Evolutionary conservation across 1,140 invertebrate species (phyloP), one percentile per base, ranked within the genome.

Genomic region (Drosophila lini): DNA sequence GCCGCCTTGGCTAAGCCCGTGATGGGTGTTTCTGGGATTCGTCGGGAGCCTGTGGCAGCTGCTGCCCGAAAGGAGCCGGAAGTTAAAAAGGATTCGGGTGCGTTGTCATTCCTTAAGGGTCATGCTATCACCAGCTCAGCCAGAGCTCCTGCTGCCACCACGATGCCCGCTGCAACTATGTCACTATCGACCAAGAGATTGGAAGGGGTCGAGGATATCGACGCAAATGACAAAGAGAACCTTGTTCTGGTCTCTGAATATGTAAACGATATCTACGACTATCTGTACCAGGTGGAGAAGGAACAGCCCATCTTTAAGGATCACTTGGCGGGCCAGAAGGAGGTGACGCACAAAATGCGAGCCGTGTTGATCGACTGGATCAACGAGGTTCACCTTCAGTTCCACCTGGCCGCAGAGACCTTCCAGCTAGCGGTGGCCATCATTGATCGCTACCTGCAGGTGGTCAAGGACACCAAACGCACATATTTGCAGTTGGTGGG

Each of bases 301-400:
- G 92, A 94, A 48, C 94, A 93, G 91, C 91, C 93, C 15, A 93
- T 97, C 11, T 74, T 83, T 6, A 81, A 92, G 40, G 93, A 94
- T 77, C 96, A 94, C 89, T 91, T 97, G 59, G 92, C 93, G 40
- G 94, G 93, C 3, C 94, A 96, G 79, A 81, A 93, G 63, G 91
- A 92, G 53, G 90, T 92, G 13, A 96, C 95, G 16, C 94, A 95
- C 0, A 96, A 95, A 85, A 99, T 99, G 98, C 94, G 98, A 65
- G 93, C 95, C 8, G 96, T 98, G 40, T 93, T 98, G 1, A 94
- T 99, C 69, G 97, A 99, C 92, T 99, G 98, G 98, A 93, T 99
- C 28, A 96, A 98, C 22, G 97, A 98, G 90, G 97, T 99, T 13
- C 98, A 99, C 88, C 93, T 94, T 65, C 96, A 97, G 91, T 99